Evolutionary conservation across 2,113 vertebrate species (phyloP).

Genomic region (Pandion haliaetus): DNA sequence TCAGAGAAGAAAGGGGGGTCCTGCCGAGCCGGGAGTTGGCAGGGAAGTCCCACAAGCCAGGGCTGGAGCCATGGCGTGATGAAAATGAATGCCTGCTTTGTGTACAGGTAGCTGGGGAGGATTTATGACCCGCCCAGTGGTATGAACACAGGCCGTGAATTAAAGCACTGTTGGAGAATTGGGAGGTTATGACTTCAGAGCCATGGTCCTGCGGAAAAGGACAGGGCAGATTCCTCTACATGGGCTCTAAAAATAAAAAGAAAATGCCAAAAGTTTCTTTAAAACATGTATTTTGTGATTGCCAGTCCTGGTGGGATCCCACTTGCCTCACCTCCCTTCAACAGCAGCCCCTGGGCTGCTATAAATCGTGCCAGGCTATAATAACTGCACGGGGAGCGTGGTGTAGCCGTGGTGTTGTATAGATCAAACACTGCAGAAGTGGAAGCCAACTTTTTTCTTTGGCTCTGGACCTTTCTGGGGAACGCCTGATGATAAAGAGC

Average conservation of each 20-base stretch:
- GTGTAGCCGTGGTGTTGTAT: accelerated
- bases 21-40: not conserved
- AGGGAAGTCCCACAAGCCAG: not conserved
- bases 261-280: not conserved
- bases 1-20: not conserved
- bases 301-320: not conserved
- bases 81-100: conserved; percentile 45
- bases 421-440: not conserved
- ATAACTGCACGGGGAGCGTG: accelerated
- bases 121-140: not conserved
- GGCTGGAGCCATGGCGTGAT: not conserved
- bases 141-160: not conserved
- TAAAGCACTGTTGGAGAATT: conserved; percentile 13
- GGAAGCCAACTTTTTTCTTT: not conserved
- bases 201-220: not conserved
- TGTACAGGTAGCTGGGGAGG: conserved; percentile 27
- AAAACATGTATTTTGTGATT: not conserved
- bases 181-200: not conserved
- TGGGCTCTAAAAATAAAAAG: not conserved
- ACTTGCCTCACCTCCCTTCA: not conserved
- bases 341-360: not conserved
- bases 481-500: not conserved
- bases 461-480: not conserved
- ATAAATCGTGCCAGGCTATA: not conserved
- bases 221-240: not conserved